Base-by-base conservation (phyloP, 2,113 vertebrate genomes). In the Galeopterus variegatus region DNA sequence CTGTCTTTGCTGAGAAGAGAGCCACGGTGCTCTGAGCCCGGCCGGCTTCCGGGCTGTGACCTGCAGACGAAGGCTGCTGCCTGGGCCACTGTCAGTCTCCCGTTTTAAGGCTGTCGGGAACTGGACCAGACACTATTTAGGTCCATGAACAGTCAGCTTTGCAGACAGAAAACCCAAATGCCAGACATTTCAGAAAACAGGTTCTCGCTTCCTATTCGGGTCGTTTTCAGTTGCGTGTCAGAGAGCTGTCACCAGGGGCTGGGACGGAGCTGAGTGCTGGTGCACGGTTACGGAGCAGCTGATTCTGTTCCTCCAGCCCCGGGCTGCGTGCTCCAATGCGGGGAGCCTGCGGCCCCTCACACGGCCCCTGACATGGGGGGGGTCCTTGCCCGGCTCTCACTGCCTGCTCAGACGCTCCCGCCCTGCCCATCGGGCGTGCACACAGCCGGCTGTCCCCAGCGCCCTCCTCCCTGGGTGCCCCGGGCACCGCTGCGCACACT, bases 231-330 rank as follows among this genome's bases (percentile, higher is more conserved):
- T 88, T 72, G 72, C 19, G 85, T 9, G 50, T 84, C 93, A 65
- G 88, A 81, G 87, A 95, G 76, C 14, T 94, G 95, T 81, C 91
- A 83, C 36, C 36, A 95, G 89, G 41, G 6, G 56, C 92, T 77
- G 83, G 81, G 93, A 1, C 82, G 52, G 95, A 41, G 41, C 41
- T 41, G 41, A 41, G 41, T 41, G 41, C 41, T 41, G 41, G 41
- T 41, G 41, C 41, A 3, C 41, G 4, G 41, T 41, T 3, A 41
- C 4, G 41, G 41, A 41, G 4, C 41, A 41, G 41, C 41, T 41
- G 41, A 41, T 41, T 41, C 41, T 41, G 41, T 41, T 41, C 41
- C 41, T 41, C 41, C 41, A 41, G 41, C 41, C 41, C 41, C 41
- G 4, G 41, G 41, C 41, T 41, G 41, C 4, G 41, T 41, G 41